These are phyloP conservation scores for Argopecten irradians DNA, from an alignment of 1,140 invertebrate species.

Conservation along the genomic window DNA sequence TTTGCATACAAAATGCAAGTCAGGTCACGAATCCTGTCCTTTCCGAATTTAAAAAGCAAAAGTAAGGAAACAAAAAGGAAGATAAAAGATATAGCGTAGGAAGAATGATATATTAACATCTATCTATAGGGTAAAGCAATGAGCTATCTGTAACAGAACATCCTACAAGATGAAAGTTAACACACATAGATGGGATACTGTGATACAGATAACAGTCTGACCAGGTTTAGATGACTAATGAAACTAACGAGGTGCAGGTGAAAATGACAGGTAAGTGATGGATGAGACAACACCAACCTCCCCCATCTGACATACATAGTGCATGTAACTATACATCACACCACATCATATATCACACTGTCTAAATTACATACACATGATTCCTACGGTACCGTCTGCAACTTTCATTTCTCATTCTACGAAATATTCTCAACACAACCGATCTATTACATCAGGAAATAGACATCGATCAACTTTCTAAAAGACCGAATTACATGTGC, in stretches of 20 bases:
- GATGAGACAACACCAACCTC: neutral
- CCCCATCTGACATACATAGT: neutral
- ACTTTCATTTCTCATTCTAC: neutral
- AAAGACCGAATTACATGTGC: no score
- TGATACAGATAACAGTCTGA: neutral
- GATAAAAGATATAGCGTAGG: no score
- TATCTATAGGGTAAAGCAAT: no score
- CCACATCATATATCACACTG: neutral
- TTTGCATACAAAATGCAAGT: neutral
- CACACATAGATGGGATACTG: neutral
- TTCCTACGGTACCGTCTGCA: neutral
- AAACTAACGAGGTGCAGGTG: neutral
- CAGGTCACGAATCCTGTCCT: neutral
- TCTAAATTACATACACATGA: conserved; percentile 12
- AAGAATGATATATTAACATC: no score
- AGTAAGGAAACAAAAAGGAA: no score
- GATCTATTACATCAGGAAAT: neutral
- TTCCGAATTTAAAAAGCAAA: no score
- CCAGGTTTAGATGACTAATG: neutral
- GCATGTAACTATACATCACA: conserved; percentile 14
- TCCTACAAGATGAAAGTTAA: neutral
- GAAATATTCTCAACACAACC: neutral
- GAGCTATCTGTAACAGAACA: no score
- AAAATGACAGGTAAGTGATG: neutral
- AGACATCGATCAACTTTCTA: neutral